A percentile compares a stretch with the other conserved stretches of the same genome.
Conservation (phyloP, 2,888 invertebrate species). For the Muscina levida region DNA sequence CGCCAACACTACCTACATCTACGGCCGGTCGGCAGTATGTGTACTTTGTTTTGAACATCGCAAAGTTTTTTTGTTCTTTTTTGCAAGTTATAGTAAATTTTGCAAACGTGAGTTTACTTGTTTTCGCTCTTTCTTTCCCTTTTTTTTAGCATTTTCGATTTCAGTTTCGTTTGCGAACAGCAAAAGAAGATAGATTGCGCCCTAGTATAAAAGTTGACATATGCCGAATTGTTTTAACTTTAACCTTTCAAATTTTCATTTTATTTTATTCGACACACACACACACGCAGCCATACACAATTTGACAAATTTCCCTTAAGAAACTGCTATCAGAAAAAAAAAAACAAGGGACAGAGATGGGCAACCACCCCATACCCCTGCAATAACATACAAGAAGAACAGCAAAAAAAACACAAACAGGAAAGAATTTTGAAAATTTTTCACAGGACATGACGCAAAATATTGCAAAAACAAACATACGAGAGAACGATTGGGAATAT, state of each 20-base stretch:
- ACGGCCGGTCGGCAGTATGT: not conserved
- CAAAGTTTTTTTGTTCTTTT: no score
- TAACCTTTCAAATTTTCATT: constrained; percentile 52
- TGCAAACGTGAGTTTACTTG: constrained; percentile 58
- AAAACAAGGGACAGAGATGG: not conserved
- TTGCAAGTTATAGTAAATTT: constrained; percentile 47
- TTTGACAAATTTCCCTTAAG: constrained; percentile 26
- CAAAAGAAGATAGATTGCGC: constrained; percentile 69
- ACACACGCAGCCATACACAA: not conserved
- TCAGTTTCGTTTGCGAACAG: not conserved
- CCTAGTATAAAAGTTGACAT: constrained; percentile 72
- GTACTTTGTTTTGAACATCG: constrained; percentile 7
- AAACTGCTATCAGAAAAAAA: not conserved
- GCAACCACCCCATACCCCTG: no score
- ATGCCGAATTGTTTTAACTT: constrained; percentile 70
- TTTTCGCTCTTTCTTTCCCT: constrained; percentile 37
- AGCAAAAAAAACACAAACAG: no score
- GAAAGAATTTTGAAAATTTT: no score
- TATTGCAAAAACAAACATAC: no score
- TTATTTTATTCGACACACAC: constrained; percentile 13
- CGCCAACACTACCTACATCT: not conserved
- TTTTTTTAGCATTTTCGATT: constrained; percentile 2
- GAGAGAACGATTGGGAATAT: no score
- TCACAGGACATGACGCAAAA: no score
- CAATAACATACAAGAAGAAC: no score